These are phyloP conservation scores for Plagodis dolabraria DNA, from an alignment of 2,888 invertebrate species.

Conservation along the genomic window DNA sequence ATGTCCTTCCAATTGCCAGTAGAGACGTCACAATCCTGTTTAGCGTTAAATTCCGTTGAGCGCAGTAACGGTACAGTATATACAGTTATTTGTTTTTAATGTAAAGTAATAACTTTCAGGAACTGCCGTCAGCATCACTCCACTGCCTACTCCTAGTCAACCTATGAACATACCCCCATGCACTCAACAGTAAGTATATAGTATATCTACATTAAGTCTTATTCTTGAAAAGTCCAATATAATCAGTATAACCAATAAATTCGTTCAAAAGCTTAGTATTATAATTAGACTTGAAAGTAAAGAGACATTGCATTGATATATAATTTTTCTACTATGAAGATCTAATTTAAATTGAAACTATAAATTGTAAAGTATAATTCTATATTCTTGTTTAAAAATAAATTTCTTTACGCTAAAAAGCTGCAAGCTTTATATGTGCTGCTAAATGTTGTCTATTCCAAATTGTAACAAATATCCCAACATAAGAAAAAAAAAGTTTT, in stretches of 20 bases:
- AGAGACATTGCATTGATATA: too few species aligned
- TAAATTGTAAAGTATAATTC: too few species aligned
- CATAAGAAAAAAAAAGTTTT: constrained; percentile 22
- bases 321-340: too few species aligned
- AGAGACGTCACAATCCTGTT: too few species aligned
- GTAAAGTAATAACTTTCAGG: constrained; percentile 47
- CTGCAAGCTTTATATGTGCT: constrained; percentile 37
- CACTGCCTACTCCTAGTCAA: constrained; percentile 66
- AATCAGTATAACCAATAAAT: too few species aligned
- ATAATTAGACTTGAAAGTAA: too few species aligned
- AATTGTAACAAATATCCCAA: constrained; percentile 32
- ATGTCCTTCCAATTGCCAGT: too few species aligned
- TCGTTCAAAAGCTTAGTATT: too few species aligned
- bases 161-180: constrained; percentile 64
- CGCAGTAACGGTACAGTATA: too few species aligned
- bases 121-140: constrained; percentile 73
- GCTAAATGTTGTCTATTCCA: constrained; percentile 19
- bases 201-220: background rate
- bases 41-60: too few species aligned
- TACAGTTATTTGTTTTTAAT: background rate
- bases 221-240: background rate
- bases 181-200: constrained; percentile 76
- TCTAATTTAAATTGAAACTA: too few species aligned
- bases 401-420: constrained; percentile 24
- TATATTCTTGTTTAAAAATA: background rate